These are phyloP conservation scores for Scolopax rusticola DNA, from an alignment of 2,797 vertebrate species.

Conservation along the genomic window DNA sequence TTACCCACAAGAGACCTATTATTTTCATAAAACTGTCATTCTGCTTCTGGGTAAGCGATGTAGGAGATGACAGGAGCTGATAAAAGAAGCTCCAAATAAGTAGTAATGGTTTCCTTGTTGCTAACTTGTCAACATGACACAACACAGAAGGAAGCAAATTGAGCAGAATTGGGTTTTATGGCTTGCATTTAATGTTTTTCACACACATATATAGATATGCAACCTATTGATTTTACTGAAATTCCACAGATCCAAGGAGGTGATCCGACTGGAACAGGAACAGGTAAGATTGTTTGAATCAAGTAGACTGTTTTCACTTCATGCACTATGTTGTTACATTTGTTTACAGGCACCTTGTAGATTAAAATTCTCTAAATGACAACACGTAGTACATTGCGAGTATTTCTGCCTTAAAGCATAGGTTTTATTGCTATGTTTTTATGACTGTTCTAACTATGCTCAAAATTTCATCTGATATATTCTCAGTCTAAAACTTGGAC, in stretches of 20 bases:
- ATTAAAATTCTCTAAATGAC: not conserved
- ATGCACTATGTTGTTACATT: not conserved
- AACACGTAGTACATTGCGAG: not conserved
- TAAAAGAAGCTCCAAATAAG: slow-evolving; percentile 9
- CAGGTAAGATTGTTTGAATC: slow-evolving; percentile 81
- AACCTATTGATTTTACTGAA: slow-evolving; percentile 15
- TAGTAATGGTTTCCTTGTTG: slow-evolving; percentile 5
- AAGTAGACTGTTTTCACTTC: not conserved
- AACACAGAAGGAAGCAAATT: not conserved
- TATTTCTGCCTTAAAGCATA: not conserved
- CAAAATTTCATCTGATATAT: not conserved
- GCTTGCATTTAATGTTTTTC: not conserved
- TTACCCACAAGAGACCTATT: not conserved
- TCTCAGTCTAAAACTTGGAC: not conserved
- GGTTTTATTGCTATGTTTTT: not conserved
- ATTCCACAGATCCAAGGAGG: slow-evolving; percentile 93
- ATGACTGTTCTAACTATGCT: not conserved
- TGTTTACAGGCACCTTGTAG: not conserved
- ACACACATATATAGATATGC: not conserved
- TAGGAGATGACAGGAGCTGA: not conserved
- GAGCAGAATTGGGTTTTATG: not conserved
- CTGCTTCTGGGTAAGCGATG: not conserved
- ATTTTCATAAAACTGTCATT: slow-evolving; percentile 17
- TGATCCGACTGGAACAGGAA: slow-evolving; percentile 95
- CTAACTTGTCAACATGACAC: not conserved